These are phyloP conservation scores for Calliphora vicina DNA, from an alignment of 1,140 invertebrate species.

Conservation along the genomic window DNA sequence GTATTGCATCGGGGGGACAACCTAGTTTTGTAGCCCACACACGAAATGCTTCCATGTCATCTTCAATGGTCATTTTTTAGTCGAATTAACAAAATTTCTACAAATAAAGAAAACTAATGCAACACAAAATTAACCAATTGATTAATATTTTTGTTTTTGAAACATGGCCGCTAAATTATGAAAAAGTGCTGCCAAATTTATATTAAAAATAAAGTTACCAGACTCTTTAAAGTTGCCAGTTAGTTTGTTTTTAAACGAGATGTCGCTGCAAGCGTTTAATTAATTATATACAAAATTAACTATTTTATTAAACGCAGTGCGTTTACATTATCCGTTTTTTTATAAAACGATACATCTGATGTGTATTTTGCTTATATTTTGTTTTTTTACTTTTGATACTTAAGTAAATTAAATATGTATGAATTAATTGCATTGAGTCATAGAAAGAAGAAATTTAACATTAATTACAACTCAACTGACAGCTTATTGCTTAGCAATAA, in stretches of 20 bases:
- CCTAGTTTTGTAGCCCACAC: constrained; percentile 53
- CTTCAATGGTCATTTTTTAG: constrained; percentile 36
- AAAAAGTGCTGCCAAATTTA: neutral
- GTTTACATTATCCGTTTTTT: too few relatives aligned
- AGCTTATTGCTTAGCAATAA: too few relatives aligned
- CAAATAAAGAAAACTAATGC: neutral
- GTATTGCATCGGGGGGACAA: constrained; percentile 48
- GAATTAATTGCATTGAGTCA: too few relatives aligned
- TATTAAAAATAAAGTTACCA: neutral
- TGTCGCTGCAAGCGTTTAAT: too few relatives aligned
- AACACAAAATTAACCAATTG: neutral
- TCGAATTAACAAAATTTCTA: neutral
- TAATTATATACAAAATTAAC: too few relatives aligned
- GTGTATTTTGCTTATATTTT: too few relatives aligned
- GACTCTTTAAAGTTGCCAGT: neutral
- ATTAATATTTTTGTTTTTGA: neutral
- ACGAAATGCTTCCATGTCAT: constrained; percentile 47
- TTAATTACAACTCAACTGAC: too few relatives aligned
- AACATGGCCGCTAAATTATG: neutral
- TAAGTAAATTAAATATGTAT: too few relatives aligned
- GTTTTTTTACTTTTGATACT: too few relatives aligned
- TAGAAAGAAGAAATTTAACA: too few relatives aligned
- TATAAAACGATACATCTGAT: too few relatives aligned
- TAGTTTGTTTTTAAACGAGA: neutral
- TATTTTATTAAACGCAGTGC: too few relatives aligned